Evolutionary conservation across 2,113 vertebrate species (phyloP), one percentile per base, ranked within the genome.

Genomic region (Lamprotornis superbus): DNA sequence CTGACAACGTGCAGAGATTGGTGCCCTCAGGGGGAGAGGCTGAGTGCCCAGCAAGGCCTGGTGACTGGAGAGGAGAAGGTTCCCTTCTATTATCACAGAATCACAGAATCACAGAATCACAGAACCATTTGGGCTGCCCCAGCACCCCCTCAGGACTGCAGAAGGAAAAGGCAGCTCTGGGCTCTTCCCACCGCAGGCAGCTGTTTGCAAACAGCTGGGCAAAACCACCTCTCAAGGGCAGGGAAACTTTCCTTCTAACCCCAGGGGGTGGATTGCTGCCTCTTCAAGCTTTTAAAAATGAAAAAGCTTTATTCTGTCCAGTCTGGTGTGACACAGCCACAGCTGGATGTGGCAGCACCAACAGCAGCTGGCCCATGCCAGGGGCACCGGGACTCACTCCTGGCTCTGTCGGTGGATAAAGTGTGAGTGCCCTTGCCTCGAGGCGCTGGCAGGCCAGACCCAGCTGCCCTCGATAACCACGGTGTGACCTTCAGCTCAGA

Each of bases 391-490:
- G 28, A 5, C 11, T 10, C 25, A 0, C 25, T 15, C 27, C 31
- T 7, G 23, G 21, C 28, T 44, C 25, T 52, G 2, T 1, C 3
- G 0, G 0, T 2, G 15, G 18, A 0, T 2, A 0, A 47, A 16
- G 7, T 0, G n/a, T 2, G 35, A 15, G 27, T 4, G 5, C 21
- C 12, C 18, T 24, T 0, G 24, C 70, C 49, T 3, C 0, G 53
- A 35, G 9, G 80, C 0, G 5, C 35, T 9, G 68, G 15, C 44
- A 28, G 75, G 9, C 12, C 27, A 4, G 24, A 3, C 31, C 5
- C 50, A 1, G 64, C 10, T 11, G 15, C 47, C 28, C 21, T 0
- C 0, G 0, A 1, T 0, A 27, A 1, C 44, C 28, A 1, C 1
- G 1, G 25, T 5, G 1, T 3, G 25, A 19, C 8, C 28, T 15